phyloP scores from a whole-genome alignment of 2,113 vertebrate genomes.

The Rissa tridactyla region DNA sequence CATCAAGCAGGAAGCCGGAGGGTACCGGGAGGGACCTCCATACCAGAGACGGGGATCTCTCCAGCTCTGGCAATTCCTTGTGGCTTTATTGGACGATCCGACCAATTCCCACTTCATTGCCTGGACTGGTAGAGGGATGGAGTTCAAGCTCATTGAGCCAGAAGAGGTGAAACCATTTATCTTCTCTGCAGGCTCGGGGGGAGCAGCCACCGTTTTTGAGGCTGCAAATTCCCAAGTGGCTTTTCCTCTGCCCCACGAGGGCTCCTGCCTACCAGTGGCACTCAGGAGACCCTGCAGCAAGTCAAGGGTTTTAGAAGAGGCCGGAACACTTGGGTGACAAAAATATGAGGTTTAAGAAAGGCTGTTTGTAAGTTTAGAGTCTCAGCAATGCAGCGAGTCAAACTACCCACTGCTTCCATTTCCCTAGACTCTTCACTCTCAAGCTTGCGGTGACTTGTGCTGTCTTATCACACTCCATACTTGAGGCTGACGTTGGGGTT shows the following conservation, averaged over 20 bases:
- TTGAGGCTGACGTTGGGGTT: not conserved
- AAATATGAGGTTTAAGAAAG: not conserved
- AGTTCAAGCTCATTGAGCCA: constrained; percentile 98
- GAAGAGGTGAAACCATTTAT: constrained; percentile 86
- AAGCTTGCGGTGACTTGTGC: not conserved
- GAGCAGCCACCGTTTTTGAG: not conserved
- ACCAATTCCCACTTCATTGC: constrained; percentile 94
- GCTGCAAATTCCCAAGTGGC: not conserved
- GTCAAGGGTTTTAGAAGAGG: not conserved
- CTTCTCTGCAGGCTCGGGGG: not conserved
- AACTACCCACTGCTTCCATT: not conserved
- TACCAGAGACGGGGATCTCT: constrained; percentile 95
- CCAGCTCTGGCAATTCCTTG: constrained; percentile 98
- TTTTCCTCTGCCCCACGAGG: not conserved
- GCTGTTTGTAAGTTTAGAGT: not conserved
- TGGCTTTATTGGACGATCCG: constrained; percentile 92
- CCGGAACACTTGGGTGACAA: not conserved
- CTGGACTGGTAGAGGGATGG: constrained; percentile 98
- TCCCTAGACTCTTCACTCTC: not conserved
- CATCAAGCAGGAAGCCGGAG: constrained; percentile 87
- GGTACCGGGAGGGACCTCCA: constrained; percentile 86
- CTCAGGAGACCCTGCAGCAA: not conserved
- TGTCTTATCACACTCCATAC: rapidly evolving
- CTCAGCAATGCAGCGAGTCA: not conserved
- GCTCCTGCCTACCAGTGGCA: not conserved